phyloP scores from a whole-genome alignment of 2,888 invertebrate species.

The Epirrhoe alternata region DNA sequence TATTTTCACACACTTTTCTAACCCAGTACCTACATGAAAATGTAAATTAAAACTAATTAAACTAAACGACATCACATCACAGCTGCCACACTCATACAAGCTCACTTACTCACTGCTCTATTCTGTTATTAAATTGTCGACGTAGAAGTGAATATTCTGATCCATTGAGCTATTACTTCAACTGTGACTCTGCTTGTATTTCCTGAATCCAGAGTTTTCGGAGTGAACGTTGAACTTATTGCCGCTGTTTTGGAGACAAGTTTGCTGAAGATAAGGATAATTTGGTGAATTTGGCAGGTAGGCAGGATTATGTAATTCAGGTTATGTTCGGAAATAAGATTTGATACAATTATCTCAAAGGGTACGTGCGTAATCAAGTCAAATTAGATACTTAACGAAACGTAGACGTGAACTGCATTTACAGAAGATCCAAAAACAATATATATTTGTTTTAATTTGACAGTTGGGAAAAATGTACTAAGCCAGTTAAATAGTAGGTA shows the following conservation, averaged over 20 bases:
- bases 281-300: slow-evolving; percentile 25
- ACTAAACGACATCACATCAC: background rate
- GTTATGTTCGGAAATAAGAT: slow-evolving; percentile 11
- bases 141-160: background rate
- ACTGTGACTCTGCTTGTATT: slow-evolving; percentile 13
- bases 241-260: slow-evolving; percentile 28
- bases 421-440: background rate
- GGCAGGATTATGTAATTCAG: slow-evolving; percentile 17
- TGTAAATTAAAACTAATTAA: background rate
- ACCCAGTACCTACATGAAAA: too few relatives aligned
- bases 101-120: background rate
- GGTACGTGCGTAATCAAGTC: background rate
- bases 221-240: slow-evolving; percentile 26
- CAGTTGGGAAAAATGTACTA: too few relatives aligned
- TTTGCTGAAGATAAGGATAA: slow-evolving; percentile 25
- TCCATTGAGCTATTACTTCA: background rate
- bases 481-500: too few relatives aligned
- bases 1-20: too few relatives aligned
- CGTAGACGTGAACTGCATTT: background rate
- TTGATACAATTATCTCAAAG: slow-evolving; percentile 22
- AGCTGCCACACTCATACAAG: background rate
- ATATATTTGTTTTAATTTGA: too few relatives aligned
- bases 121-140: background rate
- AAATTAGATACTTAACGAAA: slow-evolving; percentile 8
- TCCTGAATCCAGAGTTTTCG: slow-evolving; percentile 21